Conservation (phyloP, 2,113 vertebrate species). For the Ageneiosus marmoratus region DNA sequence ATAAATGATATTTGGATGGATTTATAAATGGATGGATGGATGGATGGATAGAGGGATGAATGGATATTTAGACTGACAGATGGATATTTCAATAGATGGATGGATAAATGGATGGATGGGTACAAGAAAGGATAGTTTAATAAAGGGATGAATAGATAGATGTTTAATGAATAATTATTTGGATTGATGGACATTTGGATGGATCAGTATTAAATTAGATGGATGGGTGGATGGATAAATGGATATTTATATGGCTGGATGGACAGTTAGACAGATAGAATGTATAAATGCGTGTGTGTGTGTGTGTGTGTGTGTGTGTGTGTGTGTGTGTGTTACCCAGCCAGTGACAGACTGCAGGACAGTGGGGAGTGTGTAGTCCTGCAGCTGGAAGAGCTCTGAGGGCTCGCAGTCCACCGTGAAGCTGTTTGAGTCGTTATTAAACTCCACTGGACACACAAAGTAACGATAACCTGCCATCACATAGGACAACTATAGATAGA, state of each 20-base stretch:
- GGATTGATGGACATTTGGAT: no score
- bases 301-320: not conserved
- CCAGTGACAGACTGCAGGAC: slow-evolving; percentile 83
- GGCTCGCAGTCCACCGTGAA: slow-evolving; percentile 96
- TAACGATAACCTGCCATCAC: slow-evolving; percentile 92
- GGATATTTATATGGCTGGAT: not conserved
- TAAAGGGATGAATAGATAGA: no score
- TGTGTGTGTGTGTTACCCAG: slow-evolving; percentile 79
- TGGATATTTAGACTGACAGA: no score
- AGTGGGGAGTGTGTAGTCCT: slow-evolving; percentile 85
- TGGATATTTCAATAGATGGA: no score
- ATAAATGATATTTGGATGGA: no score
- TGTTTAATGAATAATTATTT: no score
- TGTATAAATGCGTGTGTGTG: not conserved
- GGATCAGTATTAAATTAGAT: no score
- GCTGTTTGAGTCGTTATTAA: slow-evolving; percentile 95
- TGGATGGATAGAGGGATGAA: no score
- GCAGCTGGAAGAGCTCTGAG: slow-evolving; percentile 90
- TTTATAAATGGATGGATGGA: no score
- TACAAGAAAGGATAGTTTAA: no score
- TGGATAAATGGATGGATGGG: no score
- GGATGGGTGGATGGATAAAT: no score
- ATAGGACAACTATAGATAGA: slow-evolving; percentile 82
- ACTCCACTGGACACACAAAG: slow-evolving; percentile 97
- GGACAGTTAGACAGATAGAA: not conserved